Percentiles rank a stretch among this genome's conserved stretches.
phyloP scores from a whole-genome alignment of 2,797 vertebrate genomes.

The Ispidina lecontei region DNA sequence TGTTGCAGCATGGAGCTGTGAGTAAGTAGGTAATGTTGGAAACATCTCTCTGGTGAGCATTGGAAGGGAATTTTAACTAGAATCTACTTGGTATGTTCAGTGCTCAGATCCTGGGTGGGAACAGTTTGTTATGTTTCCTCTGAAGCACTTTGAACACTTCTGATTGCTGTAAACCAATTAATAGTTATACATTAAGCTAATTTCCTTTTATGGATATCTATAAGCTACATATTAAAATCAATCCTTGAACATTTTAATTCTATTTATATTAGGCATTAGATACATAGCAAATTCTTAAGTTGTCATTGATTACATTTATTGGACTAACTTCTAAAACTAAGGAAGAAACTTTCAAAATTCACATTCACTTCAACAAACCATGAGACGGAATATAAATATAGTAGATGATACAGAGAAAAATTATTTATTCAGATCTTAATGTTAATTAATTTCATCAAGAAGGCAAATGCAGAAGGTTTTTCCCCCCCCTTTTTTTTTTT shows the following conservation, averaged over 20 bases:
- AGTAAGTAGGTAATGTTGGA: not conserved
- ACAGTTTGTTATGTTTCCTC: not conserved
- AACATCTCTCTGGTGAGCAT: not conserved
- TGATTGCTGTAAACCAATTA: not conserved
- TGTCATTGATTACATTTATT: not conserved
- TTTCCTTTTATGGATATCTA: not conserved
- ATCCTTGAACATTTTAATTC: not conserved
- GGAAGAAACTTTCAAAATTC: not conserved
- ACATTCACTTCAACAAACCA: not conserved
- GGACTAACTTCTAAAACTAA: conserved; percentile 3
- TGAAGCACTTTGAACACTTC: not conserved
- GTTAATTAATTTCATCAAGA: not conserved
- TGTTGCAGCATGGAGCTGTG: not conserved
- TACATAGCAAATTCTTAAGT: not conserved
- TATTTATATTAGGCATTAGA: not conserved
- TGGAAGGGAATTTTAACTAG: not conserved
- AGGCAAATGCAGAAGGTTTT: not conserved
- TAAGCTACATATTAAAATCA: not conserved
- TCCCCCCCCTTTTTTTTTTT: fast-evolving
- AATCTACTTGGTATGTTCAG: not conserved
- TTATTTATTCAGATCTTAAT: not conserved
- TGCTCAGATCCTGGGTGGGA: not conserved
- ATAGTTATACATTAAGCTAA: not conserved
- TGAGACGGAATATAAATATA: not conserved
- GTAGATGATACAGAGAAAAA: not conserved